Evolutionary conservation across 1,140 invertebrate genomes (phyloP), one percentile per base, ranked within the genome.

Genomic region (Bradysia coprophila): DNA sequence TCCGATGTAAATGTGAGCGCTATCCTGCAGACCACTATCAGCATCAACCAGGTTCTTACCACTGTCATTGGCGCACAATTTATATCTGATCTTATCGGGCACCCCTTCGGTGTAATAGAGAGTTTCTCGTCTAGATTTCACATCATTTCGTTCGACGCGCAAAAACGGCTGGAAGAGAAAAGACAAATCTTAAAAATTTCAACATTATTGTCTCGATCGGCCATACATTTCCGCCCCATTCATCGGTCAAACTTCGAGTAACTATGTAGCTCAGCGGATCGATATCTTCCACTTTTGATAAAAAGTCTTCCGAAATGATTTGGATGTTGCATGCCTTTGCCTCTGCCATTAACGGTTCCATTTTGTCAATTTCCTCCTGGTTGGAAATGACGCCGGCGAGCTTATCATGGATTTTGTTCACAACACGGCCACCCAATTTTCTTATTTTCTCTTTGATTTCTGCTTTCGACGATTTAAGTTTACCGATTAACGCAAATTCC

Each of bases 31-130:
- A 1, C 75, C 81, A 41, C 84, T 87, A 21, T 89, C 87, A 0
- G 91, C 87, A 65, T 97, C 92, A 2, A 89, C 81, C 4, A 88
- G 86, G 13, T 76, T 75, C 1, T 87, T 90, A 41, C 75, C 76
- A 82, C 67, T 45, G 71, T 71, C 19, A 67, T 71, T 9, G 75
- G 76, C 24, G 59, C 51, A 0, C 73, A 77, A 53, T 75, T 79
- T 20, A 71, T 70, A 51, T 73, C 81, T 22, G 67, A 66, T 53
- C 77, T 81, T 42, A 72, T 74, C 2, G 69, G n/a, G n/a, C n/a
- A n/a, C n/a, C n/a, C n/a, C n/a, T n/a, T n/a, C n/a, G n/a, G n/a
- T n/a, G n/a, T n/a, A n/a, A n/a, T n/a, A n/a, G n/a, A n/a, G n/a
- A n/a, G n/a, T n/a, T n/a, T n/a, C n/a, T n/a, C n/a, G 72, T 49